Evolutionary conservation across 2,113 vertebrate species (phyloP), one percentile per base, ranked within the genome.

Genomic region (Cochlearius cochlearius): DNA sequence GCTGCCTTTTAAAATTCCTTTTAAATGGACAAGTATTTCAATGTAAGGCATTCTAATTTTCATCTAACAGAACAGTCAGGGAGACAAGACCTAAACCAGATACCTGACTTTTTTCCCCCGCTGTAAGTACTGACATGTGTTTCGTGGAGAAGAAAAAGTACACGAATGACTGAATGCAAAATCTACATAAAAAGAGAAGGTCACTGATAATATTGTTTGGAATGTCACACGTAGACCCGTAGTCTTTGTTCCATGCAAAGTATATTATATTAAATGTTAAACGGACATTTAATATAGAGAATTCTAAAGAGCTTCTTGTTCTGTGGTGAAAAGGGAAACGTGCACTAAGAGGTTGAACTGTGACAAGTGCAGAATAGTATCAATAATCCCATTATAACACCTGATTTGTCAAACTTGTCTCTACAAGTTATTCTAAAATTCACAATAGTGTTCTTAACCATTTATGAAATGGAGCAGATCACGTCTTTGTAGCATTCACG

Each of bases 361-460:
- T 92, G 92, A 96, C 92, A 92, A 96, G 77, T 8, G 78, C 77
- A 96, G 92, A 96, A 96, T 95, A 11, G 90, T 72, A 64, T 38
- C 90, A 55, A 95, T 95, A 97, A 96, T 96, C 96, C 95, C 90
- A 96, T 95, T 96, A 96, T 60, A 96, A 91, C 93, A 96, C 81
- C 94, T 97, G 95, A 96, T 92, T 94, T 96, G 96, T 78, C 96
- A 74, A 96, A 95, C 94, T 94, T 92, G 96, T 79, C 90, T 90
- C 77, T 87, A 96, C 87, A 94, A 95, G 84, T 96, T 81, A 82
- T 49, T 91, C 92, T 75, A n/a, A 89, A 85, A 85, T 50, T 21
- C 81, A 95, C 94, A 96, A 94, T 89, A 19, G 94, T 14, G 58
- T 2, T 34, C 74, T 66, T 67, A 93, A 93, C 77, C 81, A 15